Percentiles rank a stretch among this genome's conserved stretches.
These are phyloP conservation scores for Serinus canaria DNA, from an alignment of 2,113 vertebrate species.

Conservation along the genomic window DNA sequence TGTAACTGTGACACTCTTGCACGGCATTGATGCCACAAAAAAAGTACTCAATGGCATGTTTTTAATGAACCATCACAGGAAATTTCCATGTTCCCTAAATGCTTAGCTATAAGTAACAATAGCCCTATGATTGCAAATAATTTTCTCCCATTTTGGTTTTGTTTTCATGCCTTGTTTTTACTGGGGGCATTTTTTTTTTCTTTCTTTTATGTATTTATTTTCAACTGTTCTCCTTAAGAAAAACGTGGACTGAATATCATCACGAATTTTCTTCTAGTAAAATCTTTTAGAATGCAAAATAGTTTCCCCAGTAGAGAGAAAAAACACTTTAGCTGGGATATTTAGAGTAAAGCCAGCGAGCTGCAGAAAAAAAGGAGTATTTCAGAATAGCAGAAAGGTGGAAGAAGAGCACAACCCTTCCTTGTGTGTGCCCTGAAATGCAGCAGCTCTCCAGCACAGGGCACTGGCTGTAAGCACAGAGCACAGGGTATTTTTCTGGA, in stretches of 20 bases:
- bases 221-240: background rate
- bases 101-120: background rate
- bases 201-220: conserved; percentile 25
- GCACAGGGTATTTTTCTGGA: background rate
- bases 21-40: background rate
- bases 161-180: conserved; percentile 30
- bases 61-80: background rate
- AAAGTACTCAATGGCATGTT: background rate
- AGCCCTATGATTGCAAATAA: background rate
- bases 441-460: background rate
- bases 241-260: background rate
- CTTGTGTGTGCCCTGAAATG: background rate
- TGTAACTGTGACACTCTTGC: background rate
- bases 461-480: background rate
- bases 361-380: background rate
- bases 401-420: background rate
- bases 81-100: background rate
- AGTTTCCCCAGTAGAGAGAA: background rate
- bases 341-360: background rate
- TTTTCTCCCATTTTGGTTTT: conserved; percentile 34
- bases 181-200: background rate
- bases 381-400: background rate
- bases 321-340: background rate
- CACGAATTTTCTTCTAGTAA: background rate
- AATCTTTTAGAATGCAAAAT: background rate